phyloP scores from a whole-genome alignment of 2,888 invertebrate genomes.

The Coenonympha glycerion region DNA sequence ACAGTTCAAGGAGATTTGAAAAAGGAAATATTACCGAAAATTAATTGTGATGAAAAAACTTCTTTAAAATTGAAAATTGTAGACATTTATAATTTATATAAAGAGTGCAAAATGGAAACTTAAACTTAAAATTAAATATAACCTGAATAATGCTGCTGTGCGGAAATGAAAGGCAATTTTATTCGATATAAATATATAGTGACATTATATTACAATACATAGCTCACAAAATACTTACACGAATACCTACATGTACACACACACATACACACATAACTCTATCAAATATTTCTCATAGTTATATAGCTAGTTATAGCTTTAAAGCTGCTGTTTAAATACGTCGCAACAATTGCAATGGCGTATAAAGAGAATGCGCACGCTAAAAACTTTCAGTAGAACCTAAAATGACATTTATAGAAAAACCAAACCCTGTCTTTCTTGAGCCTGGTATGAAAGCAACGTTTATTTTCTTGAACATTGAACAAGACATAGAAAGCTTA shows the following conservation, averaged over 20 bases:
- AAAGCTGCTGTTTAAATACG: no score
- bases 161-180: constrained; percentile 6
- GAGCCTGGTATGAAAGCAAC: no score
- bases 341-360: no score
- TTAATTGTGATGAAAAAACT: not conserved
- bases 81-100: not conserved
- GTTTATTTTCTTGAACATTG: no score
- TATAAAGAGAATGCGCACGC: no score
- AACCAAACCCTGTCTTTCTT: no score
- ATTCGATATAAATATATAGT: not conserved
- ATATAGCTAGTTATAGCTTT: no score
- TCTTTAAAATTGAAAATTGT: not conserved
- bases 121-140: not conserved
- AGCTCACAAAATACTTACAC: no score
- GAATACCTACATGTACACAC: not conserved
- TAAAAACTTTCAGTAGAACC: no score
- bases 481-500: no score
- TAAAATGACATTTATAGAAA: no score
- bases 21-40: not conserved
- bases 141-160: not conserved
- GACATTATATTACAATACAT: not conserved
- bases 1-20: not conserved
- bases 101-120: not conserved
- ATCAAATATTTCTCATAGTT: no score
- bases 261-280: not conserved